phyloP scores from a whole-genome alignment of 1,140 invertebrate species.

The Rhopalosiphum padi region DNA sequence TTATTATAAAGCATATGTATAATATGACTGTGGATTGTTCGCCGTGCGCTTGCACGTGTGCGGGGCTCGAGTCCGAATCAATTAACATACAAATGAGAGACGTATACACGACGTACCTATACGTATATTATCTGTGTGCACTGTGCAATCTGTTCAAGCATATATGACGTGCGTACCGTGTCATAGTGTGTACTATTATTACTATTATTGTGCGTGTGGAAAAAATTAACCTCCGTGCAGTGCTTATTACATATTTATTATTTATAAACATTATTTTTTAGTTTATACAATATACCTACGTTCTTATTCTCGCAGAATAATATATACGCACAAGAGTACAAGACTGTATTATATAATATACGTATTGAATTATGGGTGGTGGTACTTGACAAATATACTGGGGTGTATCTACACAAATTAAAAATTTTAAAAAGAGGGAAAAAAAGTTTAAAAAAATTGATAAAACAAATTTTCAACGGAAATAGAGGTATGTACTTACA shows the following conservation, averaged over 20 bases:
- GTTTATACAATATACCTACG: background rate
- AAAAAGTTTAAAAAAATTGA: no score
- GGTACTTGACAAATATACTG: no score
- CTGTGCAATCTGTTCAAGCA: no score
- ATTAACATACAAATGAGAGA: slow-evolving; percentile 24
- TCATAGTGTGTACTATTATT: background rate
- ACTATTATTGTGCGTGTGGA: background rate
- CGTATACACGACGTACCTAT: background rate
- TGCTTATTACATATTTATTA: background rate
- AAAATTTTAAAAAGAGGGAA: no score
- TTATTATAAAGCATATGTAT: background rate
- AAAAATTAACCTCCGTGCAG: background rate
- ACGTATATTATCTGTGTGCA: background rate
- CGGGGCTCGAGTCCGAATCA: slow-evolving; percentile 16
- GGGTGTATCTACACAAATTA: no score
- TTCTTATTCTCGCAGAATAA: background rate
- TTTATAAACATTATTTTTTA: no score
- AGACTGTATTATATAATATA: background rate
- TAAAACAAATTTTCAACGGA: no score
- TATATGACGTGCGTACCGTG: background rate
- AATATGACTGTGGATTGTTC: background rate
- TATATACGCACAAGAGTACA: no score
- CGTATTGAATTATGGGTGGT: no score
- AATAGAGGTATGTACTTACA: no score
- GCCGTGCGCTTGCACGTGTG: background rate